Evolutionary conservation across 2,113 vertebrate genomes (phyloP), one percentile per base, ranked within the genome.

Genomic region (Passer montanus): DNA sequence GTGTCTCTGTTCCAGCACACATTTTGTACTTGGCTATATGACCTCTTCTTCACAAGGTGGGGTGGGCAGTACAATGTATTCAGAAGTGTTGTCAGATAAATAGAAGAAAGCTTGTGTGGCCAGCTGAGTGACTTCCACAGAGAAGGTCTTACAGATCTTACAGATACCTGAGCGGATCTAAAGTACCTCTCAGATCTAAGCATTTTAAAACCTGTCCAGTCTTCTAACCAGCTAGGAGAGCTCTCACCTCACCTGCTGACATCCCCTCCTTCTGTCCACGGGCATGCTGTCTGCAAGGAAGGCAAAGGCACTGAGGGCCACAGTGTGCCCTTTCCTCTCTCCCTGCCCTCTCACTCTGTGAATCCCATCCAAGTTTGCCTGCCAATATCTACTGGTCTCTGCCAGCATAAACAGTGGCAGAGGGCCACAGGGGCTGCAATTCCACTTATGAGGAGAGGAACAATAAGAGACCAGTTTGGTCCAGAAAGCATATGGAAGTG

Each of bases 381-480:
- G 96, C 95, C 96, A 95, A 46, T 94, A 79, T 91, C 74, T 86
- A 91, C 91, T 87, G 87, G 62, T 84, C 56, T 95, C 58, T 94
- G 91, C 95, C 95, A 96, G 94, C 89, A 75, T 69, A 96, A 97
- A 91, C 89, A 93, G 78, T 93, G 89, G 95, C 95, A 93, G 70
- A 93, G 78, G 84, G 87, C 94, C 96, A 92, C 78, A 75, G 91
- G 67, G 89, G 70, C 91, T 94, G 93, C 84, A 95, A 22, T 87
- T 95, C 67, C 82, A 91, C 66, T 95, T 91, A 87, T 2, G 87
- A 91, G n/a, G 58, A 87, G 46, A 76, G 37, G 28, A 95, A 91
- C 93, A 92, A 75, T 75, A 70, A 93, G 73, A 74, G 64, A 93
- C 94, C 81, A 53, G 78, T 94, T 82, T 59, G 74, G 70, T 87